These are phyloP conservation scores for Coenobita brevimanus DNA, from an alignment of 1,140 invertebrate genomes.

Conservation along the genomic window DNA sequence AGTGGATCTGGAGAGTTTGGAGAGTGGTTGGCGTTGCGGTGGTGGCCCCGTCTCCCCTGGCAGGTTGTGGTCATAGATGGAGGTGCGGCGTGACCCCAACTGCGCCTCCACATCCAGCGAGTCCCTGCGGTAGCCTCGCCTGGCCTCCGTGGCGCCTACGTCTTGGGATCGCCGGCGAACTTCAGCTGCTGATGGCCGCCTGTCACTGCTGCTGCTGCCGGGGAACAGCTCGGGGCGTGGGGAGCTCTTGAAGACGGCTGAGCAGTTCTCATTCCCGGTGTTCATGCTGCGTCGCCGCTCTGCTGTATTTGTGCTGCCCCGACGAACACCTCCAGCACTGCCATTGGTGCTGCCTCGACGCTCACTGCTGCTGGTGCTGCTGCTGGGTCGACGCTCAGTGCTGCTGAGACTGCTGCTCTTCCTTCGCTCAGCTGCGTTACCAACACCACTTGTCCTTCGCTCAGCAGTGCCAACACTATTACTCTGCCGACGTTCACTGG, in stretches of 20 bases:
- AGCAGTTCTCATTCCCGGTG: neutral
- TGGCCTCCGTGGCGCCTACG: neutral
- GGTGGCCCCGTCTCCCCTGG: conserved; percentile 52
- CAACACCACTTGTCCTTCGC: too few species aligned
- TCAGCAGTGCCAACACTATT: too few species aligned
- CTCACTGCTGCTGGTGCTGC: neutral
- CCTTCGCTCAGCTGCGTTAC: too few species aligned
- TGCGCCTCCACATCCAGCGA: conserved; percentile 65
- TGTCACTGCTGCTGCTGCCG: too few species aligned
- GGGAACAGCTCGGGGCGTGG: too few species aligned
- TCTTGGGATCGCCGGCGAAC: too few species aligned
- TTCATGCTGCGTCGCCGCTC: conserved; percentile 4
- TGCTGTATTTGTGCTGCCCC: neutral
- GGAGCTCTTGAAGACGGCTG: neutral
- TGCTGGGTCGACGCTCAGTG: neutral
- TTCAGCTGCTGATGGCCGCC: too few species aligned
- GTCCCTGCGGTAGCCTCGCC: conserved; percentile 57
- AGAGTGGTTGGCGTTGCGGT: conserved; percentile 32
- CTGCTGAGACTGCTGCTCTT: too few species aligned
- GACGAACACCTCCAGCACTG: neutral
- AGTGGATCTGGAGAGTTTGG: neutral
- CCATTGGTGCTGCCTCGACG: neutral
- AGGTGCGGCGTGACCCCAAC: conserved; percentile 50
- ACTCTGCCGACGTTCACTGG: too few species aligned
- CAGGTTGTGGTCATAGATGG: conserved; percentile 61